These are phyloP conservation scores for Lydus trimaculatus DNA, from an alignment of 2,888 invertebrate genomes.

Conservation along the genomic window DNA sequence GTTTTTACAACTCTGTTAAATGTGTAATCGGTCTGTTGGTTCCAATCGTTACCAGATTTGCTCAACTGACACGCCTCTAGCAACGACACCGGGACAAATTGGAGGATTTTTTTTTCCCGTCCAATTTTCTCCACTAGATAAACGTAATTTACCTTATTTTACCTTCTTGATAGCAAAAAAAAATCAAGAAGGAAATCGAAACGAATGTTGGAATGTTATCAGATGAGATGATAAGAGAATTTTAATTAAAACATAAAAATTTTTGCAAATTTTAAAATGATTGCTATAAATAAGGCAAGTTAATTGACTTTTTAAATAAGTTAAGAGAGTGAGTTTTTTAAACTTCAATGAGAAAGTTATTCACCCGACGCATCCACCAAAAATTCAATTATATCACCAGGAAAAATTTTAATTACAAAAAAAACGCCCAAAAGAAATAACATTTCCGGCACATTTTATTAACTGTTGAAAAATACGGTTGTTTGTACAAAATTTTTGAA, in stretches of 20 bases:
- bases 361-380: not conserved
- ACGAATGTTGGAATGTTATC: not conserved
- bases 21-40: conserved; percentile 5
- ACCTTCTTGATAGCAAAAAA: not conserved
- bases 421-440: not conserved
- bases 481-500: not conserved
- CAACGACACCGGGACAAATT: not conserved
- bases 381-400: not conserved
- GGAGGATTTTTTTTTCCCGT: not conserved
- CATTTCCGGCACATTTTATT: not conserved
- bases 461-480: not conserved
- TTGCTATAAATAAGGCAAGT: not conserved
- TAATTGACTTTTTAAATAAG: not conserved
- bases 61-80: conserved; percentile 2
- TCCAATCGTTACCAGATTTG: conserved; percentile 8
- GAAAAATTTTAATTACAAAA: not conserved
- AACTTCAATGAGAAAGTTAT: not conserved
- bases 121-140: not conserved
- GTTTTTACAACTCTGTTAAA: conserved; percentile 16
- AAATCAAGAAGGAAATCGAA: not conserved
- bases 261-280: not conserved
- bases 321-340: not conserved
- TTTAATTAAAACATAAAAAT: not conserved
- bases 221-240: not conserved
- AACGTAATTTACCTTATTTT: not conserved